Conservation (phyloP, 2,888 invertebrate genomes). For the Cyaniris semiargus region DNA sequence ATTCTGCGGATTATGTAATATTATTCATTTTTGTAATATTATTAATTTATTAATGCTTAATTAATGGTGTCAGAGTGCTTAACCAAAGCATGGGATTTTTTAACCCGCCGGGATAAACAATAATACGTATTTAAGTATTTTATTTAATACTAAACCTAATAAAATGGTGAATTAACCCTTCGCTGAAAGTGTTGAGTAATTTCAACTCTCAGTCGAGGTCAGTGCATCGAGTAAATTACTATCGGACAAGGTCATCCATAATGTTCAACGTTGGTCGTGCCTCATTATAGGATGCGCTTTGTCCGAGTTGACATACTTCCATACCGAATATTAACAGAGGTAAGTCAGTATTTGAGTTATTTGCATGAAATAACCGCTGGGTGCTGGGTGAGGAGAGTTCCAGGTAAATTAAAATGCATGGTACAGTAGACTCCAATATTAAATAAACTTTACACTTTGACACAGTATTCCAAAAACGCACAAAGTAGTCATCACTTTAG, state of each 20-base stretch:
- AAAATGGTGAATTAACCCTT: conserved; percentile 1
- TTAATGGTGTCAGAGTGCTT: not conserved
- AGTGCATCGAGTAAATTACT: conserved; percentile 53
- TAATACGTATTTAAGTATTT: conserved; percentile 13
- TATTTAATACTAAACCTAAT: not conserved
- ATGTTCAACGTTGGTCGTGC: conserved; percentile 45
- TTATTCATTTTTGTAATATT: not conserved
- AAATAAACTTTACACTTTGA: conserved; percentile 54
- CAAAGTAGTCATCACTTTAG: conserved; percentile 56
- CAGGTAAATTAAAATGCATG: conserved; percentile 67
- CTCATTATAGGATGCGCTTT: conserved; percentile 53
- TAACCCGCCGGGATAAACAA: conserved; percentile 14
- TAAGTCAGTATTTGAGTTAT: conserved; percentile 60
- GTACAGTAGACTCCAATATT: conserved; percentile 72
- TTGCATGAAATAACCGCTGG: conserved; percentile 56
- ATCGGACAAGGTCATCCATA: conserved; percentile 63
- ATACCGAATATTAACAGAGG: conserved; percentile 59
- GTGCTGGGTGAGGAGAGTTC: conserved; percentile 64
- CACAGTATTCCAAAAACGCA: conserved; percentile 50
- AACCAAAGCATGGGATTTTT: conserved; percentile 7
- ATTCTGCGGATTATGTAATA: not conserved
- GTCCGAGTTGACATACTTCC: conserved; percentile 61
- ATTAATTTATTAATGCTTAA: not conserved
- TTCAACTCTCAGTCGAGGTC: conserved; percentile 53
- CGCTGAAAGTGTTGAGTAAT: conserved; percentile 20